phyloP scores from a whole-genome alignment of 2,888 invertebrate species.

The Pollenia griseotomentosa region DNA sequence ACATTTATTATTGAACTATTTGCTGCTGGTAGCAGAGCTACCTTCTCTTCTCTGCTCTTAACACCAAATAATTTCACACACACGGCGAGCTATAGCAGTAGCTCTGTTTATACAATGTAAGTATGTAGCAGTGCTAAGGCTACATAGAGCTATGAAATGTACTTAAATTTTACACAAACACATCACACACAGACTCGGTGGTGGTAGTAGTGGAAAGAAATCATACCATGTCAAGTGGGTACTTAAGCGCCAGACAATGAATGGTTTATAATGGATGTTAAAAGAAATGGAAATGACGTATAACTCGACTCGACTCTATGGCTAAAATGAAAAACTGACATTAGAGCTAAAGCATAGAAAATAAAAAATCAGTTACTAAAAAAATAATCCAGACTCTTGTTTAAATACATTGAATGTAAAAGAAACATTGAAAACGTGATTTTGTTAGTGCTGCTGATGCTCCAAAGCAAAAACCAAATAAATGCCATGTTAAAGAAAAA shows the following conservation, averaged over 20 bases:
- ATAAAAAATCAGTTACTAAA: conserved; percentile 16
- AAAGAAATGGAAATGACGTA: conserved; percentile 74
- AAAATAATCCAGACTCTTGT: conserved; percentile 67
- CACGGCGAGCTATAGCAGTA: conserved; percentile 9
- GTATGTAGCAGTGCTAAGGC: not conserved
- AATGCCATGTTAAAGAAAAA: conserved; percentile 18
- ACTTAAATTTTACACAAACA: conserved; percentile 33
- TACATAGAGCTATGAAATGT: conserved; percentile 22
- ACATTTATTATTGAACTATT: conserved; percentile 82
- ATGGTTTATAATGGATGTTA: conserved; percentile 73
- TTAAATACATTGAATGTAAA: conserved; percentile 63
- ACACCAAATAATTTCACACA: not conserved
- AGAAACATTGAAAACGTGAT: conserved; percentile 72
- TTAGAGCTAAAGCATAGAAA: not conserved
- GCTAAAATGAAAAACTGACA: conserved; percentile 53
- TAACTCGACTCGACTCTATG: conserved; percentile 66
- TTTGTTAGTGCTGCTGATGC: conserved; percentile 31
- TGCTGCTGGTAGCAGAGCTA: conserved; percentile 29
- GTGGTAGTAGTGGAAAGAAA: conserved; percentile 38
- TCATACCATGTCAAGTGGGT: conserved; percentile 74
- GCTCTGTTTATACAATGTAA: not conserved
- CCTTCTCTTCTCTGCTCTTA: conserved; percentile 11
- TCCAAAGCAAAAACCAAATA: conserved; percentile 18
- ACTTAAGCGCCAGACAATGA: conserved; percentile 74
- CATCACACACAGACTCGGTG: not conserved